These are phyloP conservation scores for Antheraea pernyi DNA, from an alignment of 1,140 invertebrate genomes.

Conservation along the genomic window DNA sequence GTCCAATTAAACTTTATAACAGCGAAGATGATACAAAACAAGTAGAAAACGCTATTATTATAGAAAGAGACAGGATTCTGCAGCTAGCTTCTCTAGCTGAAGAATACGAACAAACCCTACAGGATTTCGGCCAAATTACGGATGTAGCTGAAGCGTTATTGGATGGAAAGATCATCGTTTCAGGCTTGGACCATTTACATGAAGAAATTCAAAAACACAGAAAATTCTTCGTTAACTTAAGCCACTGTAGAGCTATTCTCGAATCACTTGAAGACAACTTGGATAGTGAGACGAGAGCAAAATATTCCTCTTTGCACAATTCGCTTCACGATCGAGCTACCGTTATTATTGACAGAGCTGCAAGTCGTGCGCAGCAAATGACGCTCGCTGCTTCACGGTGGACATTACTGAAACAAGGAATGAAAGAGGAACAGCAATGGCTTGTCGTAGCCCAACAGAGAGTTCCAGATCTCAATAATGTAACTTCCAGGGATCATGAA, in stretches of 20 bases:
- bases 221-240: constrained; percentile 93
- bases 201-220: constrained; percentile 94
- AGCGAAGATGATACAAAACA: constrained; percentile 84
- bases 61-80: constrained; percentile 86
- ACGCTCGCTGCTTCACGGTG: constrained; percentile 90
- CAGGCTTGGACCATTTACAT: constrained; percentile 86
- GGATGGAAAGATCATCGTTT: constrained; percentile 86
- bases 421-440: constrained; percentile 91
- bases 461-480: constrained; percentile 87
- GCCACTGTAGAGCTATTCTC: constrained; percentile 90
- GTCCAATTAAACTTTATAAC: constrained; percentile 83
- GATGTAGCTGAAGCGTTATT: constrained; percentile 89
- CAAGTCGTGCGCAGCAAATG: constrained; percentile 88
- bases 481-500: constrained; percentile 89
- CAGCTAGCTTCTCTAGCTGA: constrained; percentile 87
- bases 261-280: constrained; percentile 92
- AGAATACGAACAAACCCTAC: constrained; percentile 92
- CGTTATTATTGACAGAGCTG: constrained; percentile 87
- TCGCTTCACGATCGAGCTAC: constrained; percentile 87
- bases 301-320: constrained; percentile 87
- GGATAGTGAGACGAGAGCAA: constrained; percentile 87
- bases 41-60: constrained; percentile 83
- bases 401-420: constrained; percentile 88
- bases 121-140: constrained; percentile 91
- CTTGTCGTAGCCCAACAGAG: constrained; percentile 88